A percentile compares a stretch with the other conserved stretches of the same genome.
These are phyloP conservation scores for Phrynocephalus vlangalii DNA, from an alignment of 2,797 vertebrate genomes.

Conservation along the genomic window DNA sequence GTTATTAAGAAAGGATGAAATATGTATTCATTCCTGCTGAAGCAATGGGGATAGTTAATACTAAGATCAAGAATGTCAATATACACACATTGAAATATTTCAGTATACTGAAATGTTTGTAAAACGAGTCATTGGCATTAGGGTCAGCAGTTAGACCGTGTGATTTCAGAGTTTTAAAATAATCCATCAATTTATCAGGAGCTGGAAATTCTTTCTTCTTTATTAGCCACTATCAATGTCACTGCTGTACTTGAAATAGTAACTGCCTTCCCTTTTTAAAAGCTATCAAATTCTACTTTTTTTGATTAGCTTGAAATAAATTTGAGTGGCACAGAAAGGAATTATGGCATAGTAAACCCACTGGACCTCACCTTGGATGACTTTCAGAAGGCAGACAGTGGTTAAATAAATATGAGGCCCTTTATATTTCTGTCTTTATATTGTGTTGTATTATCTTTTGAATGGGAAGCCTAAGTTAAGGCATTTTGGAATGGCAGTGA, in stretches of 20 bases:
- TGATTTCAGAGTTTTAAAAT: not conserved
- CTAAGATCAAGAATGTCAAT: not conserved
- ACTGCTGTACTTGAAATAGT: not conserved
- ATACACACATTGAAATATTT: not conserved
- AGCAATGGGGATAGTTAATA: not conserved
- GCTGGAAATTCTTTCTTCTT: not conserved
- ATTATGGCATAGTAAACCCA: not conserved
- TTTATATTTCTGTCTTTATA: not conserved
- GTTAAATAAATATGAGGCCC: not conserved
- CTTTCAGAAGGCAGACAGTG: not conserved
- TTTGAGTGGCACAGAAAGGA: not conserved
- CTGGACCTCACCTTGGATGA: not conserved
- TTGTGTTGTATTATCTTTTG: not conserved
- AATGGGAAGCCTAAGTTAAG: not conserved
- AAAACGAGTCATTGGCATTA: not conserved
- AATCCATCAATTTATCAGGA: not conserved
- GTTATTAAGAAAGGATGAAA: not conserved
- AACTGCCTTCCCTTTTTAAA: not conserved
- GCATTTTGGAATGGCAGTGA: not conserved
- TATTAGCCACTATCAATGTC: constrained; percentile 3
- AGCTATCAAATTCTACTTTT: constrained; percentile 1
- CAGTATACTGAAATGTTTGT: not conserved
- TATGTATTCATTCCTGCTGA: not conserved
- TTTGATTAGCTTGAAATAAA: constrained; percentile 11
- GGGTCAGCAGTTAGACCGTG: not conserved